phyloP scores from a whole-genome alignment of 2,888 invertebrate species.

The Nomada fucata region DNA sequence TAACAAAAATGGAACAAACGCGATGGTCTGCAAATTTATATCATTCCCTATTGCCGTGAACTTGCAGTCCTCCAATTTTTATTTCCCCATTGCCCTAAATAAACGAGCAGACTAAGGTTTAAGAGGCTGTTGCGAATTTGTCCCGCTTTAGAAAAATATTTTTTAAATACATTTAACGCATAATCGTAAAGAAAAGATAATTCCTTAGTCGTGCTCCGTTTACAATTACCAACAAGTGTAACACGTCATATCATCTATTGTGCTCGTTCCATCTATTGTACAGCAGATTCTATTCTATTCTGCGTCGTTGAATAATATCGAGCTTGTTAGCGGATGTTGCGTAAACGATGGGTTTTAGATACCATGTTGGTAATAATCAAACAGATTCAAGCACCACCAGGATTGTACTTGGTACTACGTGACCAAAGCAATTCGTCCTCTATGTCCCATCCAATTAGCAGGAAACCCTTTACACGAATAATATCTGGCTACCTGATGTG shows the following conservation, averaged over 20 bases:
- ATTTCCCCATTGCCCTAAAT: no score
- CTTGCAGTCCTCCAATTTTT: no score
- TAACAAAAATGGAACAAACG: background rate
- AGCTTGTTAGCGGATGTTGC: conserved; percentile 11
- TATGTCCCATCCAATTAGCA: conserved; percentile 4
- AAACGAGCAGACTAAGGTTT: no score
- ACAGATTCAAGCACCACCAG: background rate
- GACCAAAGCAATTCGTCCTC: conserved; percentile 8
- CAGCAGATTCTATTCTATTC: background rate
- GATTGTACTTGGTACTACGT: background rate
- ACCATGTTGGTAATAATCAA: conserved; percentile 10
- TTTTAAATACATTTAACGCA: no score
- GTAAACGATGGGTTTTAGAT: conserved; percentile 20
- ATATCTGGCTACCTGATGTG: background rate
- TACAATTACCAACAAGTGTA: background rate
- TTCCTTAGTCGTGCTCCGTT: background rate
- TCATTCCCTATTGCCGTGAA: no score
- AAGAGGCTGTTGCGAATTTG: no score
- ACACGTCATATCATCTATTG: background rate
- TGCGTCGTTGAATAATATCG: background rate
- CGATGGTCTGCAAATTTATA: no score
- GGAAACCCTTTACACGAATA: background rate
- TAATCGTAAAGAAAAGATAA: no score
- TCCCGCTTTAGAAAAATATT: no score
- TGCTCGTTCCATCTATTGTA: background rate